phyloP scores from a whole-genome alignment of 2,888 invertebrate species.

The Ectemnius continuus region DNA sequence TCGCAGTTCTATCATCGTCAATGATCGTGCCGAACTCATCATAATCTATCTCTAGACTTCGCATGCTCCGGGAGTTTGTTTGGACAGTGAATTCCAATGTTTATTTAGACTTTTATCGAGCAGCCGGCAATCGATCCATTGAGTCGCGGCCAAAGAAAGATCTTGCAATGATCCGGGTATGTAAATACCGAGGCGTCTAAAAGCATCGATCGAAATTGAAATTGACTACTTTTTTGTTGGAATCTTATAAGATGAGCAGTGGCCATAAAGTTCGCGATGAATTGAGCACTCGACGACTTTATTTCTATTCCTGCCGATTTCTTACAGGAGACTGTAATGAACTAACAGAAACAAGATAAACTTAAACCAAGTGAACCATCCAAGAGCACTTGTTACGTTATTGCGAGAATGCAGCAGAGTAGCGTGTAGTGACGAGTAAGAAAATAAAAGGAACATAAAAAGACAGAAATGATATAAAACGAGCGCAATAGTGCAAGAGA shows the following conservation, averaged over 20 bases:
- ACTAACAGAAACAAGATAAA: not conserved
- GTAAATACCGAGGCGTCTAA: constrained; percentile 17
- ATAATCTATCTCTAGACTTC: too few species aligned
- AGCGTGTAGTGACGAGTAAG: constrained; percentile 20
- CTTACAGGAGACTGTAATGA: not conserved
- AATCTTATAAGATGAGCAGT: not conserved
- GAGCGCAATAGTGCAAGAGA: constrained; percentile 12
- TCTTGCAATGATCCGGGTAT: constrained; percentile 32
- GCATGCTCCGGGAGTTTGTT: not conserved
- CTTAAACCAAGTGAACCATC: constrained; percentile 13
- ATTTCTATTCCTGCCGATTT: not conserved
- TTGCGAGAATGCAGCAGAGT: constrained; percentile 23
- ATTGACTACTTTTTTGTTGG: not conserved
- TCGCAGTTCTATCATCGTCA: too few species aligned
- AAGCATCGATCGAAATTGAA: constrained; percentile 3
- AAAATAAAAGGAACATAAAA: constrained; percentile 19
- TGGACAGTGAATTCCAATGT: not conserved
- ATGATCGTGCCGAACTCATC: too few species aligned
- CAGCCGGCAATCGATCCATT: constrained; percentile 8
- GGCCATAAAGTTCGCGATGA: constrained; percentile 20
- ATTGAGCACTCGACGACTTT: not conserved
- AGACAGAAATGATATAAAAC: constrained; percentile 23
- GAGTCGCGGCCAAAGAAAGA: constrained; percentile 42
- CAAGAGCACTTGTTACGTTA: constrained; percentile 31
- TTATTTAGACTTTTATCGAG: not conserved